Percentiles rank a stretch among this genome's conserved stretches.
Evolutionary conservation across 2,888 invertebrate genomes (phyloP).

Genomic region (Trachelus tabidus): DNA sequence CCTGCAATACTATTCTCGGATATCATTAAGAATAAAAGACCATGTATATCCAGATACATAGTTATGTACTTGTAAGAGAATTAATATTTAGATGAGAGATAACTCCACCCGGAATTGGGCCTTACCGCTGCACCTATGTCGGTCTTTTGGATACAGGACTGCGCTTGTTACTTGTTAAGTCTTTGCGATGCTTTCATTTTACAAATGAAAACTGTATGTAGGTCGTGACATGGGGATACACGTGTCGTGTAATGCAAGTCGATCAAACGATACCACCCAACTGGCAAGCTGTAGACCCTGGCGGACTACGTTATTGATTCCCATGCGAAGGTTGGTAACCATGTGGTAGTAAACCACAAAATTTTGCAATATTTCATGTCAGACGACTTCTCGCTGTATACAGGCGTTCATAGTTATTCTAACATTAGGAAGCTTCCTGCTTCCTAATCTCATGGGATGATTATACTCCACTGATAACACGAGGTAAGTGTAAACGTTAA

Average conservation of each 20-base stretch:
- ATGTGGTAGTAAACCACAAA: background rate
- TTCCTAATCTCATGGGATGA: background rate
- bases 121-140: background rate
- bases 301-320: background rate
- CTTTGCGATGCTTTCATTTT: slow-evolving; percentile 3
- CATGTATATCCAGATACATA: background rate
- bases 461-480: background rate
- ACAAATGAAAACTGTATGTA: slow-evolving; percentile 14
- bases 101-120: background rate
- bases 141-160: background rate
- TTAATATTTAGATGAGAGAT: slow-evolving; percentile 1
- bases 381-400: background rate
- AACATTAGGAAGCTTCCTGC: background rate
- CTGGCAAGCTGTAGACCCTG: background rate
- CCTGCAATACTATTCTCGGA: background rate
- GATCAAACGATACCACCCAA: slow-evolving; percentile 20
- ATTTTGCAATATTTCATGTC: background rate
- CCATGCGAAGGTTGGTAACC: background rate
- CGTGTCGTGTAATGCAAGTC: slow-evolving; percentile 16
- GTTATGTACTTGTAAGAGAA: background rate
- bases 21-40: background rate
- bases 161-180: background rate
- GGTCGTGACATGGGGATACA: slow-evolving; percentile 26
- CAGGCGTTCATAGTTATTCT: background rate
- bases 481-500: background rate